phyloP scores from a whole-genome alignment of 2,113 vertebrate genomes.

The Puntigrus tetrazona region DNA sequence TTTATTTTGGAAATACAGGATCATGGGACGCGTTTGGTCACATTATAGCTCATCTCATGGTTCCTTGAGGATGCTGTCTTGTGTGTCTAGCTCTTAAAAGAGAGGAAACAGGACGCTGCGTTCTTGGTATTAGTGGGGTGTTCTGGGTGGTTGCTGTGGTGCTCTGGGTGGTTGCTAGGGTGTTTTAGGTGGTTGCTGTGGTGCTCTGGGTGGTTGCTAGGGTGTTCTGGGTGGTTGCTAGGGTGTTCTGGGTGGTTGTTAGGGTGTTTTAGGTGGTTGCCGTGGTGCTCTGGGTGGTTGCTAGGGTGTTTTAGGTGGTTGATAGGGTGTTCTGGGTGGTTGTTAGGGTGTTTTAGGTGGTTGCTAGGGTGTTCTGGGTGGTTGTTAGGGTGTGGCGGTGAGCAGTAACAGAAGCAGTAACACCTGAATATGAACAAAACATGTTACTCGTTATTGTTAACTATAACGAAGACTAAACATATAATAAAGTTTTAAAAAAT shows the following conservation, averaged over 20 bases:
- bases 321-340: not conserved
- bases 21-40: not conserved
- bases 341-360: not conserved
- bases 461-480: not conserved
- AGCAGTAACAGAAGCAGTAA: not conserved
- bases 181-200: no score
- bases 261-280: not conserved
- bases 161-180: no score
- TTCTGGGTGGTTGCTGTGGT: not conserved
- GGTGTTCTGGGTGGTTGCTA: no score
- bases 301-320: no score
- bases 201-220: no score
- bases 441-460: not conserved
- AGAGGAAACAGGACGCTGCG: not conserved
- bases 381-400: not conserved
- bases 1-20: conserved; percentile 26
- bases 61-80: not conserved
- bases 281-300: no score
- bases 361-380: no score
- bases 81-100: not conserved
- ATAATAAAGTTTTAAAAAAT: not conserved
- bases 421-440: not conserved
- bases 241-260: no score
- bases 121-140: not conserved
- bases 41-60: conserved; percentile 20